A percentile compares a stretch with the other conserved stretches of the same genome.
Evolutionary conservation across 2,888 invertebrate genomes (phyloP).

Genomic region (Acanthosepion esculentum): DNA sequence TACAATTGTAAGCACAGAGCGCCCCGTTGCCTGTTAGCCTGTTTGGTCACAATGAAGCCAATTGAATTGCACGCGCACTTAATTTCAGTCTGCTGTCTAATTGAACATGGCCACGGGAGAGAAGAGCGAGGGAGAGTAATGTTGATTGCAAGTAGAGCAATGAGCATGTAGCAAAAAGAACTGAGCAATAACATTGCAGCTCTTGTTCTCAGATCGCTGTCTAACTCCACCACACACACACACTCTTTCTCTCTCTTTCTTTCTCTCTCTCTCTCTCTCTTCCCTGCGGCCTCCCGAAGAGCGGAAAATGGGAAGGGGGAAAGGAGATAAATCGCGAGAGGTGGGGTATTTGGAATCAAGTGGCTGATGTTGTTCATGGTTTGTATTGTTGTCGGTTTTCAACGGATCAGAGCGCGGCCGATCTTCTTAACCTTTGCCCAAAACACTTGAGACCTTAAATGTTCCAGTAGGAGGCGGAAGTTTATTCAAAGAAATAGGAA

Average conservation of each 20-base stretch:
- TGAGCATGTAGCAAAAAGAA: neutral
- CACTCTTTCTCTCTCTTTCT: neutral
- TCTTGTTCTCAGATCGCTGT: neutral
- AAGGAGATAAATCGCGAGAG: neutral
- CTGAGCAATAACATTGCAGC: neutral
- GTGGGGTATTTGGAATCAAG: neutral
- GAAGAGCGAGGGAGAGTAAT: neutral
- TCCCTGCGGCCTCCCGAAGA: neutral
- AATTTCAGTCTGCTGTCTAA: constrained; percentile 1
- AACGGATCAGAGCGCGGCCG: neutral
- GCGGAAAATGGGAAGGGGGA: neutral
- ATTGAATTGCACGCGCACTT: constrained; percentile 33
- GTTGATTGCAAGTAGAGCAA: neutral
- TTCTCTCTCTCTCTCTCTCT: neutral
- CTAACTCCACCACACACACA: neutral
- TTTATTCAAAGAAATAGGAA: neutral
- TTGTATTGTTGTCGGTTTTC: neutral
- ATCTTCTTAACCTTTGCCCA: constrained; percentile 14
- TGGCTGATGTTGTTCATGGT: constrained; percentile 8
- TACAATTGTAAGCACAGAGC: no score
- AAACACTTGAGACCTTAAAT: constrained; percentile 23
- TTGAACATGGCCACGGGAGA: constrained; percentile 7
- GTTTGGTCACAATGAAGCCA: constrained; percentile 16
- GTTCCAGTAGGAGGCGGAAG: constrained; percentile 18
- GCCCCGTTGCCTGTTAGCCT: constrained; percentile 14